Evolutionary conservation across 2,797 vertebrate species (phyloP), one percentile per base, ranked within the genome.

Genomic region (Atherinosoma microstoma): DNA sequence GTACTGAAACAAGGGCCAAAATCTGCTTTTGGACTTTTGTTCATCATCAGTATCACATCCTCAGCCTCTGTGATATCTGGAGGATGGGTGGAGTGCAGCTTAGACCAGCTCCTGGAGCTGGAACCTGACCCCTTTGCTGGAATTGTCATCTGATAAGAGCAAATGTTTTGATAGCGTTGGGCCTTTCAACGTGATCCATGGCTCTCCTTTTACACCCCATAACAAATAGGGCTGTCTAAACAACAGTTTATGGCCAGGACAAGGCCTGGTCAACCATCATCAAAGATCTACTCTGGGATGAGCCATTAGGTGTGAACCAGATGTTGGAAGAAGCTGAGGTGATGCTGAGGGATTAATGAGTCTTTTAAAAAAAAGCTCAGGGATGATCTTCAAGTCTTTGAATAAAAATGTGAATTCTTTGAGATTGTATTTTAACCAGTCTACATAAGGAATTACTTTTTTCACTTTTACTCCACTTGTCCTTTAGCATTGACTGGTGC

Each of bases 121-220:
- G 82, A 94, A 94, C 86, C 89, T 90, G 94, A 95, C 92, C 94
- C 94, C 91, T 91, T 61, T 82, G 86, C 91, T 84, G 16, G 71
- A 73, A 73, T 84, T 91, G 92, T 91, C 94, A 93, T 92, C 93
- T 94, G 95, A 94, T 96, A 94, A 95, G 93, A 90, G 89, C 67
- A 89, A 91, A 80, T 93, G 93, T 94, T 94, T 89, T 95, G 93
- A 95, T 95, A 94, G 94, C 80, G 86, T 92, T 91, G 85, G 72
- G 73, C 84, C 87, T 85, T 87, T 92, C 89, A 80, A 91, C 90
- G 89, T 93, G 94, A 95, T 93, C 93, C 92, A 91, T 89, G 77
- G 87, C 89, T 93, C 85, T 89, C 84, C 80, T 81, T 92, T 94
- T 92, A 94, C 91, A 87, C 89, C 89, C 90, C 83, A 87, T 85